These are phyloP conservation scores for Proisotoma minuta DNA, from an alignment of 2,888 invertebrate species.

Conservation along the genomic window DNA sequence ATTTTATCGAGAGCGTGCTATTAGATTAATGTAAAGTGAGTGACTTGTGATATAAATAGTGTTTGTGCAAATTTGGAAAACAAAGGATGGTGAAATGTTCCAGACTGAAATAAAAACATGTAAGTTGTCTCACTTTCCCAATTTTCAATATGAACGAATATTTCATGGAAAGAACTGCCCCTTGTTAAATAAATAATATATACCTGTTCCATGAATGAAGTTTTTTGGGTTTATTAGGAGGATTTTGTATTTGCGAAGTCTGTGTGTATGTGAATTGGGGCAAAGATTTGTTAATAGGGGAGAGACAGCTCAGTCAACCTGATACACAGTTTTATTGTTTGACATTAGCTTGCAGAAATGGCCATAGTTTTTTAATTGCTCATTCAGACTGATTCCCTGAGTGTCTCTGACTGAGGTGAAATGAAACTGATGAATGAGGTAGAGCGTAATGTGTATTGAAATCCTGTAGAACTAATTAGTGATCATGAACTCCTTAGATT, in stretches of 20 bases:
- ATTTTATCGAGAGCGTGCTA: no score
- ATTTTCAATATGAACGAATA: no score
- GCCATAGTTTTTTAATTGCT: no score
- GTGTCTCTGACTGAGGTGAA: no score
- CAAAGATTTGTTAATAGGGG: background rate
- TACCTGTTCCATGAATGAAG: conserved; percentile 1
- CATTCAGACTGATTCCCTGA: no score
- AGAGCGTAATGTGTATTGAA: conserved; percentile 18
- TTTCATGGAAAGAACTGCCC: no score
- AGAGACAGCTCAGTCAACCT: no score
- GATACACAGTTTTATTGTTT: no score
- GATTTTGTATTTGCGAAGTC: no score
- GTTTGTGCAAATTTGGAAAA: background rate
- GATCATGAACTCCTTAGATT: conserved; percentile 33
- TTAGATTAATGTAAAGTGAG: no score
- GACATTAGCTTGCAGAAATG: no score
- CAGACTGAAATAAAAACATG: conserved; percentile 38
- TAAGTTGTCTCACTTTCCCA: conserved; percentile 15
- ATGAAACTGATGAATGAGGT: no score
- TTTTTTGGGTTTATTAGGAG: background rate
- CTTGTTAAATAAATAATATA: background rate
- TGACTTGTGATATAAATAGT: background rate
- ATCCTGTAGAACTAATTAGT: conserved; percentile 41
- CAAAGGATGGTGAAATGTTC: conserved; percentile 44
- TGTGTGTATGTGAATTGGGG: conserved; percentile 4